These are phyloP conservation scores for Lepus europaeus DNA, from an alignment of 2,113 vertebrate genomes.

Conservation along the genomic window DNA sequence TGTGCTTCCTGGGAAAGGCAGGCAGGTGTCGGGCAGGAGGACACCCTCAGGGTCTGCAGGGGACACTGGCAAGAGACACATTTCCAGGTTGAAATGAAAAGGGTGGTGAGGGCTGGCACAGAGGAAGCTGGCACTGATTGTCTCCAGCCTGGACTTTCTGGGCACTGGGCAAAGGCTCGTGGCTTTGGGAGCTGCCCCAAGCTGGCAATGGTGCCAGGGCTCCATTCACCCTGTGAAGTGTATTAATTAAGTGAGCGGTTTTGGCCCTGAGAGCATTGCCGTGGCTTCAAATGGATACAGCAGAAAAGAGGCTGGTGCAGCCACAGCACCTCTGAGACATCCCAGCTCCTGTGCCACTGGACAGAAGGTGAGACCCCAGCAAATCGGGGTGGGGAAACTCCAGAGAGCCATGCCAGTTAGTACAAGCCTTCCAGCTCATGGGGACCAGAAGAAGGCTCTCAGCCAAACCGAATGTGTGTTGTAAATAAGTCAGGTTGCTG, in stretches of 20 bases:
- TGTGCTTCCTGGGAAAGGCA: slow-evolving; percentile 14
- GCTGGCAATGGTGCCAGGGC: not conserved
- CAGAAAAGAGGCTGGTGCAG: slow-evolving; percentile 49
- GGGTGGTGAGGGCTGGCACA: slow-evolving; percentile 4
- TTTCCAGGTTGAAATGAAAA: slow-evolving; percentile 32
- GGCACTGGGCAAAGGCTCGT: slow-evolving; percentile 39
- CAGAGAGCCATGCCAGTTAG: not conserved
- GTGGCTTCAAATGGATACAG: slow-evolving; percentile 62
- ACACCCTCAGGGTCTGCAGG: not conserved
- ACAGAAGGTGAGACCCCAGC: not conserved
- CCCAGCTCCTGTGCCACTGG: not conserved
- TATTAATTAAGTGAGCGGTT: slow-evolving; percentile 73
- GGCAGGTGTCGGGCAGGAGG: slow-evolving; percentile 34
- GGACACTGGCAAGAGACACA: not conserved
- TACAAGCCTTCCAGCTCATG: not conserved
- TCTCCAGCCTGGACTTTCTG: slow-evolving; percentile 66
- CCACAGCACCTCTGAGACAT: not conserved
- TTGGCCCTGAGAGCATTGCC: slow-evolving; percentile 66
- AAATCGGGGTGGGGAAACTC: not conserved
- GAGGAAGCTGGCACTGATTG: slow-evolving; percentile 2
- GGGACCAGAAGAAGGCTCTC: not conserved
- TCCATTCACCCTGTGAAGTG: slow-evolving; percentile 70
- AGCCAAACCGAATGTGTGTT: not conserved
- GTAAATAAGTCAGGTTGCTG: not conserved
- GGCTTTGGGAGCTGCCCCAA: slow-evolving; percentile 69